phyloP scores from a whole-genome alignment of 1,140 invertebrate genomes.

The Ptiloglossa arizonensis region DNA sequence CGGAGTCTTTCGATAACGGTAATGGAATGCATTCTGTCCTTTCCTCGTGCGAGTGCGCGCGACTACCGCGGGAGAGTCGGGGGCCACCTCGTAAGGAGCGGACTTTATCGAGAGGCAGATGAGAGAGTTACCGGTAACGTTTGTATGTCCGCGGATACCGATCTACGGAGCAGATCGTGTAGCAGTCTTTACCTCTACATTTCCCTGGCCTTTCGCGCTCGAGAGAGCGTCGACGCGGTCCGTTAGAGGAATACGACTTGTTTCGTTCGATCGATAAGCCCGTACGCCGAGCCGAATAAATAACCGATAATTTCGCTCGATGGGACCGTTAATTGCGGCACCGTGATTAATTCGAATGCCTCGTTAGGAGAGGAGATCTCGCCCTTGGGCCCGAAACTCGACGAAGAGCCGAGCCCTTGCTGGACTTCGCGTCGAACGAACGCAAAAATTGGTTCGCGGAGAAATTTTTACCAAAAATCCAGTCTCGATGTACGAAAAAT shows the following conservation, averaged over 20 bases:
- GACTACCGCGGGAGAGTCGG: slow-evolving; percentile 1
- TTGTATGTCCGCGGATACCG: slow-evolving; percentile 58
- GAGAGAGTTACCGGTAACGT: slow-evolving; percentile 62
- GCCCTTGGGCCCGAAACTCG: too few species aligned
- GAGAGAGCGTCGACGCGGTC: not conserved
- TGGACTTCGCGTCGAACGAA: too few species aligned
- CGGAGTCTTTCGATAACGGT: slow-evolving; percentile 66
- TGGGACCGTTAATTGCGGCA: not conserved
- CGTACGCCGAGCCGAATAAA: slow-evolving; percentile 12
- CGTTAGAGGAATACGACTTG: slow-evolving; percentile 13
- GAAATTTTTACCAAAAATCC: too few species aligned
- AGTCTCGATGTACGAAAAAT: too few species aligned
- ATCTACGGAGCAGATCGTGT: slow-evolving; percentile 57
- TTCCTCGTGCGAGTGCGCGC: not conserved
- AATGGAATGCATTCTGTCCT: slow-evolving; percentile 65
- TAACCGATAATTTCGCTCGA: slow-evolving; percentile 18
- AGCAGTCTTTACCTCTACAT: slow-evolving; percentile 39
- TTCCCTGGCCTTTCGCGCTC: slow-evolving; percentile 20
- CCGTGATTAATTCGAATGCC: slow-evolving; percentile 9
- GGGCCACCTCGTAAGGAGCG: slow-evolving; percentile 50
- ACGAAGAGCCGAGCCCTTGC: too few species aligned
- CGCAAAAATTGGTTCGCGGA: too few species aligned
- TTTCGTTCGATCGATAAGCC: slow-evolving; percentile 27
- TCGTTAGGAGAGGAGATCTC: too few species aligned
- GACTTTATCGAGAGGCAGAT: slow-evolving; percentile 57